These are phyloP conservation scores for Rostratula benghalensis DNA, from an alignment of 2,113 vertebrate genomes.

Conservation along the genomic window DNA sequence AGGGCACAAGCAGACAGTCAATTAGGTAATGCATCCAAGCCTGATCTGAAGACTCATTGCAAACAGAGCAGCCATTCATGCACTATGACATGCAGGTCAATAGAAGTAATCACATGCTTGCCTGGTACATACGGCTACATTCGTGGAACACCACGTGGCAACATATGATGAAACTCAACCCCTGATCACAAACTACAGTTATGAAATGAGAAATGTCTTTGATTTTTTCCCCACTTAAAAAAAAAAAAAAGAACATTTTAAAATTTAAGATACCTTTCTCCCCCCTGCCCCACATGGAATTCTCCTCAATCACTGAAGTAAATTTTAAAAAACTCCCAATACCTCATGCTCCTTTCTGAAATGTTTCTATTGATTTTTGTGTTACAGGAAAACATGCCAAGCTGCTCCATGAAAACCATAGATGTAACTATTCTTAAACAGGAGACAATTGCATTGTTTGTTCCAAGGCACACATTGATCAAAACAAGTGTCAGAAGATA, in stretches of 20 bases:
- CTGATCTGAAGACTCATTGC: not conserved
- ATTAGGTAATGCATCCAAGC: not conserved
- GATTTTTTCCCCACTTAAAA: not conserved
- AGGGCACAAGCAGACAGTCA: conserved; percentile 29
- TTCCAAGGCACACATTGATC: not conserved
- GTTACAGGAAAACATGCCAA: not conserved
- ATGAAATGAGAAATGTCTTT: not conserved
- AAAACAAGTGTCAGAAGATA: not conserved
- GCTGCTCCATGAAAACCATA: not conserved
- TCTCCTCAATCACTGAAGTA: not conserved
- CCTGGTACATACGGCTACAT: not conserved
- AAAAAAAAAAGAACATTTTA: not conserved
- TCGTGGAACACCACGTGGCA: not conserved
- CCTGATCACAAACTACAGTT: not conserved
- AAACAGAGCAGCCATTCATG: conserved; percentile 60
- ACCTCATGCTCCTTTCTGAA: not conserved
- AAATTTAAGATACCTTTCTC: not conserved
- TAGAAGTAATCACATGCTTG: conserved; percentile 31
- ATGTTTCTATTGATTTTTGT: not conserved
- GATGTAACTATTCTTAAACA: not conserved
- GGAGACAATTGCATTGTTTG: not conserved
- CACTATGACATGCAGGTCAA: conserved; percentile 1
- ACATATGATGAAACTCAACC: not conserved
- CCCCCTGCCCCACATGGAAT: not conserved
- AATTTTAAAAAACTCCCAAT: not conserved